Percentiles rank a stretch among this genome's conserved stretches.
Evolutionary conservation across 2,888 invertebrate species (phyloP).

Genomic region (Calliscelio sp.): DNA sequence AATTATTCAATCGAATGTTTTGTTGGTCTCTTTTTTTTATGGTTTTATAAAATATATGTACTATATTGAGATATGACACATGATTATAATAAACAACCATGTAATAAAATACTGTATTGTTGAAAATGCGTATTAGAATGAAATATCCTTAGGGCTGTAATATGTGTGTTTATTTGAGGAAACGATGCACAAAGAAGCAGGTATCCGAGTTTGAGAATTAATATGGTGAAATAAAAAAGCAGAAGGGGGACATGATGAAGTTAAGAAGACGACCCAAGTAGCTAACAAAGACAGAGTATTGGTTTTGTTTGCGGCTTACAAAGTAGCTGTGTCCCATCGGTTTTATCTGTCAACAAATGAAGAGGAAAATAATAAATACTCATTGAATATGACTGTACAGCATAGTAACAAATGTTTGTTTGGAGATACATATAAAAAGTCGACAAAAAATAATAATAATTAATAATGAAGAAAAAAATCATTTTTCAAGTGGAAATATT

Average conservation of each 20-base stretch:
- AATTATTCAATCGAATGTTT: too few relatives aligned
- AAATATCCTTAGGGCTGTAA: slow-evolving; percentile 71
- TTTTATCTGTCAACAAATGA: slow-evolving; percentile 74
- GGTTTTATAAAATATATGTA: too few relatives aligned
- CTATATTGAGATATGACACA: too few relatives aligned
- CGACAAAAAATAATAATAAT: too few relatives aligned
- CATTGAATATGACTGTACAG: slow-evolving; percentile 84
- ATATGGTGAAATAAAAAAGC: background rate
- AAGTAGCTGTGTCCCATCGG: slow-evolving; percentile 76
- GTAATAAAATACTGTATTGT: too few relatives aligned
- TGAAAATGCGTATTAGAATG: slow-evolving; percentile 74
- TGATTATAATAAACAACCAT: too few relatives aligned
- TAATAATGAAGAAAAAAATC: slow-evolving; percentile 74
- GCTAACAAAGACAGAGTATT: slow-evolving; percentile 65
- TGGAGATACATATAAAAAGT: slow-evolving; percentile 82
- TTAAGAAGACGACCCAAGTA: slow-evolving; percentile 37
- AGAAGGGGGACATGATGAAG: slow-evolving; percentile 8
- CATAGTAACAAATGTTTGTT: slow-evolving; percentile 82
- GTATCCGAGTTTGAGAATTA: slow-evolving; percentile 26
- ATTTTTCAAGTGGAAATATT: slow-evolving; percentile 84
- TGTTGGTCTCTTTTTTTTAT: too few relatives aligned
- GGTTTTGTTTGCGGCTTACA: slow-evolving; percentile 77
- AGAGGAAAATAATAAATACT: slow-evolving; percentile 79
- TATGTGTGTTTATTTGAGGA: slow-evolving; percentile 75
- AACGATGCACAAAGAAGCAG: slow-evolving; percentile 76